These are phyloP conservation scores for Acrossocheilus wenchowensis DNA, from an alignment of 2,797 vertebrate genomes.

Conservation along the genomic window DNA sequence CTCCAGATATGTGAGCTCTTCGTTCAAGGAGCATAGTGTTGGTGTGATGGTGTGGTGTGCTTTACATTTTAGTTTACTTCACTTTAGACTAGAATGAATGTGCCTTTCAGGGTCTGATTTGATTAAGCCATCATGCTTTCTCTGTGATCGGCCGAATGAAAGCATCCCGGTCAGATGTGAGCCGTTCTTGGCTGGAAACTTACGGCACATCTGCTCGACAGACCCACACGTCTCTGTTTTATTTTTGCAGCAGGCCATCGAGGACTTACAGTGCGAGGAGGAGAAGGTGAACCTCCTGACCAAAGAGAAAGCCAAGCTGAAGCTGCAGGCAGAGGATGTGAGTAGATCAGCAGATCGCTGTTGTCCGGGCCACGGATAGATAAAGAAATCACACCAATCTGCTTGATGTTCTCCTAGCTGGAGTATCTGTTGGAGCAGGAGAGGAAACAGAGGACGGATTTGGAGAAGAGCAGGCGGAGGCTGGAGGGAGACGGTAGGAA, in stretches of 20 bases:
- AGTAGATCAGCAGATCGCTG: conserved; percentile 46
- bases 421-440: conserved; percentile 77
- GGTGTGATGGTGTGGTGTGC: not conserved
- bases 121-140: conserved; percentile 61
- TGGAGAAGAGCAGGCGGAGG: conserved; percentile 76
- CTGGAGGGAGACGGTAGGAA: conserved; percentile 74
- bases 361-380: too few species aligned
- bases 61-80: conserved; percentile 5
- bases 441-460: conserved; percentile 68
- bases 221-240: conserved; percentile 59
- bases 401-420: conserved; percentile 66
- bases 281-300: conserved; percentile 81
- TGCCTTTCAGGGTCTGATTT: conserved; percentile 45
- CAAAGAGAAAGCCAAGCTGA: conserved; percentile 77
- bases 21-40: not conserved
- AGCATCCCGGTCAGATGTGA: conserved; percentile 54
- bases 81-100: conserved; percentile 24
- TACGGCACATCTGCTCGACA: conserved; percentile 62
- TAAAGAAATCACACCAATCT: not conserved
- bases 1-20: conserved; percentile 19
- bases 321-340: conserved; percentile 77
- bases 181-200: conserved; percentile 21
- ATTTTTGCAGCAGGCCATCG: conserved; percentile 75
- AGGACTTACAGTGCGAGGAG: conserved; percentile 80
- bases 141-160: conserved; percentile 57